phyloP scores from a whole-genome alignment of 92 coral and sea anemone species.

The Diadumene lineata region DNA sequence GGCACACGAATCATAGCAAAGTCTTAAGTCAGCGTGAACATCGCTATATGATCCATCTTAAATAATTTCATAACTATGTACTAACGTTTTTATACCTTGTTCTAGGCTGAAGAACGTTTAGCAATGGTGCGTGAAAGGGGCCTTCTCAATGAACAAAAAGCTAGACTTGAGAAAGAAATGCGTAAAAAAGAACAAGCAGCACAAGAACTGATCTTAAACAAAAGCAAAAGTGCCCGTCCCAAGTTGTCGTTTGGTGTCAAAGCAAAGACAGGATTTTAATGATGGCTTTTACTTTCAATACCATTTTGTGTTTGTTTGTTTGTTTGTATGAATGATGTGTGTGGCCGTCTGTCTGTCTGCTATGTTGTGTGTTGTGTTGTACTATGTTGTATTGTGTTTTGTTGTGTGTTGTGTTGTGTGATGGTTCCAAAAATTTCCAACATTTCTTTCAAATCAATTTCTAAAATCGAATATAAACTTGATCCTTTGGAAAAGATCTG shows the following conservation, averaged over 20 bases:
- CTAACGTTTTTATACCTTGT: not conserved
- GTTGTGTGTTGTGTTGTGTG: too few relatives aligned
- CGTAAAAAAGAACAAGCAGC: conserved; percentile 92
- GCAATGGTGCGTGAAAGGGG: conserved; percentile 94
- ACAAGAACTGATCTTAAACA: conserved; percentile 93
- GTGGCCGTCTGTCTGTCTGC: not conserved
- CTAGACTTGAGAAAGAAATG: conserved; percentile 81
- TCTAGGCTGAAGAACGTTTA: conserved; percentile 96
- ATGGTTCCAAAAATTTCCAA: too few relatives aligned
- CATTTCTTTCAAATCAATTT: too few relatives aligned
- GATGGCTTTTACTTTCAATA: not conserved
- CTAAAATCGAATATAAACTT: too few relatives aligned
- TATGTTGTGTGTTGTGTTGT: not conserved
- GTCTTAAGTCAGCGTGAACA: too few relatives aligned
- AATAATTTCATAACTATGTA: not conserved
- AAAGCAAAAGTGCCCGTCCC: conserved; percentile 84
- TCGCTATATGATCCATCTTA: too few relatives aligned
- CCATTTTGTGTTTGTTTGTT: not conserved
- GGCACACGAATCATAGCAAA: too few relatives aligned
- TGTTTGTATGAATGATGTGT: not conserved
- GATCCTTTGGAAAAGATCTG: too few relatives aligned
- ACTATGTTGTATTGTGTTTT: too few relatives aligned
- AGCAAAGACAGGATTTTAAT: conserved; percentile 53
- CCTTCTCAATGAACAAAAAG: conserved; percentile 76
- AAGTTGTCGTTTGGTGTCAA: conserved; percentile 91